Evolutionary conservation across 1,140 invertebrate genomes (phyloP).

Genomic region (Caenorhabditis elegans): WBcel235 BX284604.4:4280001-4280500

Average conservation of each 20-base stretch:
- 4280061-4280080: slow-evolving; percentile 76
- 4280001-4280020: slow-evolving; percentile 78
- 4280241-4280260: slow-evolving; percentile 69
- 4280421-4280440: slow-evolving; percentile 38
- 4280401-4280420: not conserved
- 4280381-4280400: no score
- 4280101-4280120: not conserved
- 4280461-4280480: no score
- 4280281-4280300: slow-evolving; percentile 61
- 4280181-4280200: slow-evolving; percentile 61
- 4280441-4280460: no score
- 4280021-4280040: slow-evolving; percentile 75
- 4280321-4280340: slow-evolving; percentile 23
- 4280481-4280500: no score
- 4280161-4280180: slow-evolving; percentile 42
- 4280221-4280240: slow-evolving; percentile 67
- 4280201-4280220: slow-evolving; percentile 65
- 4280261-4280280: slow-evolving; percentile 68
- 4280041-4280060: slow-evolving; percentile 73
- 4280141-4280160: slow-evolving; percentile 39
- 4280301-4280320: slow-evolving; percentile 66
- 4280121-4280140: not conserved
- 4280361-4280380: slow-evolving; percentile 10
- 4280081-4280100: slow-evolving; percentile 74
- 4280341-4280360: not conserved